Base-by-base conservation (phyloP, 2,888 invertebrate genomes). In the Eristalinus sepulchralis region DNA sequence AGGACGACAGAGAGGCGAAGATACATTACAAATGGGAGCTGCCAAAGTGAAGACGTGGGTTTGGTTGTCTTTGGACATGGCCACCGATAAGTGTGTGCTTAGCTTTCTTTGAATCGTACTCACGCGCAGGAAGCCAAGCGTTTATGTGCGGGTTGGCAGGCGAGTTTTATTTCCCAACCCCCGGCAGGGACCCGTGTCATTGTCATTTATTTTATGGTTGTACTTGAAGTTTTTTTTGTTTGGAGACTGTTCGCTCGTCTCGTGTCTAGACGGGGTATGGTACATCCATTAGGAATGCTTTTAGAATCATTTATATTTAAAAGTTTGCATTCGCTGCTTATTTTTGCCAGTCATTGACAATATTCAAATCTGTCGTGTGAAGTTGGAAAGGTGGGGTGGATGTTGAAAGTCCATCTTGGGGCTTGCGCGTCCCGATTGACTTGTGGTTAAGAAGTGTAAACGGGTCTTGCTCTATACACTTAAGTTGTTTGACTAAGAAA, bases 11-110 rank as follows among this genome's bases (percentile, higher is more conserved):
- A n/a, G n/a, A n/a, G 59, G 20, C 13, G 13, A 27, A 27, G 34
- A 33, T 5, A 47, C 55, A 62, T 62, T 53, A 63, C 47, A 72
- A 72, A 72, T 63, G 53, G 47, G 5, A 8, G 47, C 36, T 47
- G 64, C 47, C 64, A 39, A 22, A 47, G 33, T 47, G 36, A 22
- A n/a, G 62, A 63, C 47, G 62, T 73, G 57, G 36, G 64, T 63
- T 63, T 13, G 31, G 22, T 53, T 13, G 63, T 17, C 22, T 33
- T 63, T 20, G 62, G 39, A 36, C 20, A 36, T 34, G 36, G 9
- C 9, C 20, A 20, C 10, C 36, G 20, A 39, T 36, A 22, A 24
- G 39, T 24, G 3, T 11, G 22, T 36, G n/a, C 24, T n/a, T 57
- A 13, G 24, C 22, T 57, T 11, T 13, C 57, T 24, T 57, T 57